Evolutionary conservation across 2,113 vertebrate species (phyloP).

Genomic region (Hippocampus mohnikei): DNA sequence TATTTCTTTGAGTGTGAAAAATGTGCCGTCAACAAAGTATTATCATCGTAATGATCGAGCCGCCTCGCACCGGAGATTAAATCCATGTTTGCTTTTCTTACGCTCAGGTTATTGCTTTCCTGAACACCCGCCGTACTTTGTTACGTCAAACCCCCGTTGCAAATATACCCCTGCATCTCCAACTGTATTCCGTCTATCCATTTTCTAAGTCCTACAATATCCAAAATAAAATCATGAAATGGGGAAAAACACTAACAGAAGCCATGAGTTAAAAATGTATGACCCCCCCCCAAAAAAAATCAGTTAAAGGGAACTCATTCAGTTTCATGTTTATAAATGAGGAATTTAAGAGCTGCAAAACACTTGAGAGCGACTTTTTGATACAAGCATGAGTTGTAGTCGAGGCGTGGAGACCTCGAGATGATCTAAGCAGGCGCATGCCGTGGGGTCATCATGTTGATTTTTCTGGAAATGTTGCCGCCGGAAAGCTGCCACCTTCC

Average conservation of each 20-base stretch:
- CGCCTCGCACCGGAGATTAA: slow-evolving; percentile 44
- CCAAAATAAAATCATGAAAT: background rate
- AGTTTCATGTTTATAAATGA: background rate
- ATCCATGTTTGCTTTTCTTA: slow-evolving; percentile 55
- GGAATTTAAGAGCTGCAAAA: background rate
- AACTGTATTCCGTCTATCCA: background rate
- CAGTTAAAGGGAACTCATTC: background rate
- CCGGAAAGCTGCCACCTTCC: no score
- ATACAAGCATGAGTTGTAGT: background rate
- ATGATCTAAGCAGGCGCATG: background rate
- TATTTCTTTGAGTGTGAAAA: slow-evolving; percentile 48
- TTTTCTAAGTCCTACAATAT: background rate
- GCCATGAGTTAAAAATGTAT: background rate
- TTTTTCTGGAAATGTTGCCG: no score
- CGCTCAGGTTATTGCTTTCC: slow-evolving; percentile 42
- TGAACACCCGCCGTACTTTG: slow-evolving; percentile 27
- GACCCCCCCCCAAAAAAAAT: background rate
- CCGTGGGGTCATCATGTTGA: no score
- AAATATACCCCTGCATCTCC: slow-evolving; percentile 8
- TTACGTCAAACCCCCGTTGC: slow-evolving; percentile 23
- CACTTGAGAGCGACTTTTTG: background rate
- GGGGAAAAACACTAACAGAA: background rate
- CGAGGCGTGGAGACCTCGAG: background rate
- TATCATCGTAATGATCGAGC: slow-evolving; percentile 43
- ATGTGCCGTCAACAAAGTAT: slow-evolving; percentile 44